These are phyloP conservation scores for Phania funesta DNA, from an alignment of 2,888 invertebrate species.

Conservation along the genomic window DNA sequence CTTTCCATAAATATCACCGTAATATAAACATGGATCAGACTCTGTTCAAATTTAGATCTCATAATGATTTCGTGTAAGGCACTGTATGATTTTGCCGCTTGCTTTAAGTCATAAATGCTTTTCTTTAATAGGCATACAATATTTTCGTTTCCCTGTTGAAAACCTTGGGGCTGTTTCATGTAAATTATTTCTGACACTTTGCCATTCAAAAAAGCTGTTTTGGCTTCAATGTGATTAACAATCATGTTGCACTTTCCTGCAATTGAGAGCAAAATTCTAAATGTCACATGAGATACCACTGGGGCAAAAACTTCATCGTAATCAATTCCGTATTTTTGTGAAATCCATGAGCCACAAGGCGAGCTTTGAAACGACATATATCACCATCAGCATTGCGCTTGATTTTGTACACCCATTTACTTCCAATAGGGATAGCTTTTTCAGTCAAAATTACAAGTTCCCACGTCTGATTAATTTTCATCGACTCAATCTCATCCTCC, in stretches of 20 bases:
- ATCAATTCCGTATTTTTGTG: constrained; percentile 52
- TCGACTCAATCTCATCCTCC: constrained; percentile 33
- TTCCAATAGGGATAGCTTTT: constrained; percentile 62
- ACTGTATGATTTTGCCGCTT: constrained; percentile 64
- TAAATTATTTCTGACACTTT: constrained; percentile 46
- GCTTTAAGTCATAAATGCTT: constrained; percentile 64
- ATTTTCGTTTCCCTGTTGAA: constrained; percentile 30
- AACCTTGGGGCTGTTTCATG: constrained; percentile 66
- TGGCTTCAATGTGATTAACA: constrained; percentile 55
- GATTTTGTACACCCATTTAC: constrained; percentile 67
- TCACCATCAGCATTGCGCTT: constrained; percentile 51
- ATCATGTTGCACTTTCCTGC: constrained; percentile 37
- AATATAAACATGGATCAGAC: constrained; percentile 7
- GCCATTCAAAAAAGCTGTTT: constrained; percentile 59
- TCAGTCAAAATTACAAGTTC: constrained; percentile 60
- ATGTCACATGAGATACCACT: constrained; percentile 56
- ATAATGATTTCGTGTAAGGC: constrained; percentile 38
- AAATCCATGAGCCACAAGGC: constrained; percentile 58
- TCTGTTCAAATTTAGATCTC: constrained; percentile 16
- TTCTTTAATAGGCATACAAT: constrained; percentile 56
- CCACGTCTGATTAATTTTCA: constrained; percentile 44
- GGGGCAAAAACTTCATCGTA: constrained; percentile 61
- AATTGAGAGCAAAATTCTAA: constrained; percentile 50
- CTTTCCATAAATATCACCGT: not conserved
- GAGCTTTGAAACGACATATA: constrained; percentile 49